phyloP scores from a whole-genome alignment of 92 coral and sea anemone species.

The Paramuricea clavata region DNA sequence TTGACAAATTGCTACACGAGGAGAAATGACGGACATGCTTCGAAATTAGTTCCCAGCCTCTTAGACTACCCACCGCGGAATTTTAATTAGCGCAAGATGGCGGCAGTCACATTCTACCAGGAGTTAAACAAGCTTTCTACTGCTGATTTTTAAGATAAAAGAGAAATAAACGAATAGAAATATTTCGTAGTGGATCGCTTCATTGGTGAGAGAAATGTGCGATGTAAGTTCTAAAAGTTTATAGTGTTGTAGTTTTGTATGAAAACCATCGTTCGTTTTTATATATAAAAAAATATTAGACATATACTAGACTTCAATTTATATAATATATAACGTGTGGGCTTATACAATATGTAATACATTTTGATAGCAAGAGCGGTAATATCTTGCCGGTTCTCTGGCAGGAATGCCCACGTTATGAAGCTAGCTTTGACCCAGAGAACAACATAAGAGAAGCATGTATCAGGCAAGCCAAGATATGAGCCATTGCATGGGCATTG shows the following conservation, averaged over 20 bases:
- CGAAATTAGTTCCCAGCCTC: neutral
- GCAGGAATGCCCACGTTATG: conserved; percentile 1
- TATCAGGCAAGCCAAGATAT: conserved; percentile 19
- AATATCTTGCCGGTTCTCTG: conserved; percentile 7
- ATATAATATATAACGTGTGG: neutral
- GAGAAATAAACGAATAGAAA: neutral
- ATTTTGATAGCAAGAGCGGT: conserved; percentile 3
- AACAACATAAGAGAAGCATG: conserved; percentile 9
- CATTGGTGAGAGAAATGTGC: neutral
- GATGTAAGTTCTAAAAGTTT: neutral
- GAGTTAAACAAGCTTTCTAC: conserved; percentile 9
- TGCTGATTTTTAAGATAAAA: neutral
- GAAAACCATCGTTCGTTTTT: neutral
- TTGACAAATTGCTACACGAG: too few species aligned
- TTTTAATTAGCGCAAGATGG: conserved; percentile 17
- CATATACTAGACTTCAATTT: neutral
- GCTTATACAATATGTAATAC: neutral
- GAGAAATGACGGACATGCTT: conserved; percentile 4
- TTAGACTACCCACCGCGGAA: neutral
- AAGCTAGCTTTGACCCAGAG: conserved; percentile 25
- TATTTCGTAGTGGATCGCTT: conserved; percentile 17
- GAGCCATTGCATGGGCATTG: too few species aligned
- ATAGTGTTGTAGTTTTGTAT: neutral
- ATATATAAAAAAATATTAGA: too few species aligned
- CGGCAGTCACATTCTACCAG: neutral